Percentiles rank a stretch among this genome's conserved stretches.
Evolutionary conservation across 2,888 invertebrate genomes (phyloP).

Genomic region (Argyra leucocephala): DNA sequence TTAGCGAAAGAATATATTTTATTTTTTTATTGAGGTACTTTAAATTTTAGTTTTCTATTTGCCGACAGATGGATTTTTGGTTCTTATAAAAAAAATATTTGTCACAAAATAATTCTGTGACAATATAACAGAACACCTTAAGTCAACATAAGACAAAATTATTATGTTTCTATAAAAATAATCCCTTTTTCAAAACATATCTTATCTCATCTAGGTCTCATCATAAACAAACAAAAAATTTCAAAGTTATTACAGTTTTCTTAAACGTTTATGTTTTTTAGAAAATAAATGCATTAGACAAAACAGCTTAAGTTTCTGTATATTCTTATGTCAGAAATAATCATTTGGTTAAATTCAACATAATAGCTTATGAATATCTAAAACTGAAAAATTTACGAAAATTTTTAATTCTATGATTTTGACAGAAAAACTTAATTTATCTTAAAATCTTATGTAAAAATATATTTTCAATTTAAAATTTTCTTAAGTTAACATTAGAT

Average conservation of each 20-base stretch:
- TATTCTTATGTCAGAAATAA: not conserved
- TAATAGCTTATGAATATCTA: not conserved
- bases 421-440: not conserved
- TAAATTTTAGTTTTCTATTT: too few relatives aligned
- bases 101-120: not conserved
- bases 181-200: not conserved
- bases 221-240: not conserved
- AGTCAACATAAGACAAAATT: conserved; percentile 1
- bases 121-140: not conserved
- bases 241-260: not conserved
- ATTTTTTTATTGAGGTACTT: too few relatives aligned
- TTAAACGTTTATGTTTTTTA: not conserved
- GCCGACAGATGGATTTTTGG: too few relatives aligned
- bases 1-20: too few relatives aligned
- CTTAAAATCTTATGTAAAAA: too few relatives aligned
- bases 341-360: not conserved
- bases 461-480: not conserved
- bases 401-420: conserved; percentile 4
- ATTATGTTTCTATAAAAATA: not conserved
- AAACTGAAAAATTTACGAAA: not conserved
- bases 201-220: not conserved
- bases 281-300: not conserved
- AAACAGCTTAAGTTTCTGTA: not conserved
- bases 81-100: too few relatives aligned
- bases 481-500: too few relatives aligned